These are phyloP conservation scores for Anguilla anguilla DNA, from an alignment of 2,797 vertebrate genomes.

Conservation along the genomic window DNA sequence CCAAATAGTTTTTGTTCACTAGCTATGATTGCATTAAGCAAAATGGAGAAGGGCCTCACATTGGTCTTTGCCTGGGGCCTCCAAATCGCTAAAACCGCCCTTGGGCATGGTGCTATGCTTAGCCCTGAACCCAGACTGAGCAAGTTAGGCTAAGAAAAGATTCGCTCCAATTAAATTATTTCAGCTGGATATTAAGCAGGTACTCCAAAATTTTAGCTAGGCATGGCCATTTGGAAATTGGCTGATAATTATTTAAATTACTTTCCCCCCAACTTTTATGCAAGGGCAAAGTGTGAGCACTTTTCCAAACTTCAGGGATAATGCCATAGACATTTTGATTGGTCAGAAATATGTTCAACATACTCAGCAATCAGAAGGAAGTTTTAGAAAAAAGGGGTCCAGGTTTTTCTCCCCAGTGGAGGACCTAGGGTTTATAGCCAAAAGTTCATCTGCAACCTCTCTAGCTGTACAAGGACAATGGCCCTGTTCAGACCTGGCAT, in stretches of 20 bases:
- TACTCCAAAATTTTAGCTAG: slow-evolving; percentile 4
- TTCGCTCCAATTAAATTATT: not conserved
- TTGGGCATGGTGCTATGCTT: not conserved
- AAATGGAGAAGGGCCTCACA: too few relatives aligned
- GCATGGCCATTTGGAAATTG: not conserved
- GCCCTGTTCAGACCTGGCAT: too few relatives aligned
- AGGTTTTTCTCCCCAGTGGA: too few relatives aligned
- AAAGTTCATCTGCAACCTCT: too few relatives aligned
- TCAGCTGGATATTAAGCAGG: not conserved
- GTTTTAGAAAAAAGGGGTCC: too few relatives aligned
- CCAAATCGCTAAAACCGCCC: too few relatives aligned
- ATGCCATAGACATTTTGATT: not conserved
- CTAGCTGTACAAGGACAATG: too few relatives aligned
- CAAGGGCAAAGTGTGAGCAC: not conserved
- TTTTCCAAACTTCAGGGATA: not conserved
- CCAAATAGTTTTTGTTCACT: too few relatives aligned
- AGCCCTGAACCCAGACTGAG: not conserved
- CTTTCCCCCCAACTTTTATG: not conserved
- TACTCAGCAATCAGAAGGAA: too few relatives aligned
- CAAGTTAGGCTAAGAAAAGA: not conserved
- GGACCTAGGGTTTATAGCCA: too few relatives aligned
- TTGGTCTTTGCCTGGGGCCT: too few relatives aligned
- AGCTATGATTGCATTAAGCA: too few relatives aligned
- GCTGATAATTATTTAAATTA: not conserved
- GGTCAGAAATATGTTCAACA: not conserved